Conservation (phyloP, 2,797 vertebrate genomes). For the Sebastes nivosus region DNA sequence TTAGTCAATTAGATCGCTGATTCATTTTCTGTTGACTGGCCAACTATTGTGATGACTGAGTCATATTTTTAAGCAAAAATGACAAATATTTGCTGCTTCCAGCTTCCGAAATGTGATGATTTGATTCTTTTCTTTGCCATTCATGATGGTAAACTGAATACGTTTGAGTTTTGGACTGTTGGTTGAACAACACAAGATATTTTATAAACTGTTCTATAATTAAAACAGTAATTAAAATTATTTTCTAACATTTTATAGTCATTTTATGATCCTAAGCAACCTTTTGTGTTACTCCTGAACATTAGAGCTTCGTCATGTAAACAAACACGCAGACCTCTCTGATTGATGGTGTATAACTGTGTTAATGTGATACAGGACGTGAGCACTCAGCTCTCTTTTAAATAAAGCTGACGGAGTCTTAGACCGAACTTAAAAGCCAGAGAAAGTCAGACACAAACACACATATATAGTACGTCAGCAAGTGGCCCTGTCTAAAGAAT, state of each 20-base stretch:
- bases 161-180: not conserved
- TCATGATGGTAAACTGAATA: not conserved
- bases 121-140: not conserved
- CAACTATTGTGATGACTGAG: not conserved
- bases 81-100: not conserved
- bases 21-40: not conserved
- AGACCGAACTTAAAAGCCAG: not conserved
- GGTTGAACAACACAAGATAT: not conserved
- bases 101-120: not conserved
- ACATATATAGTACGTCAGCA: conserved; percentile 17
- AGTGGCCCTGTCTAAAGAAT: conserved; percentile 31
- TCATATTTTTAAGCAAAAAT: not conserved
- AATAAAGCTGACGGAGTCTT: not conserved
- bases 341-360: not conserved
- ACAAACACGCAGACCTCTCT: not conserved
- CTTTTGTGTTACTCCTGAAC: not conserved
- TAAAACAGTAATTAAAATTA: too few species aligned
- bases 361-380: not conserved
- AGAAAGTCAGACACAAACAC: not conserved
- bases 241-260: too few species aligned
- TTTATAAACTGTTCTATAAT: too few species aligned
- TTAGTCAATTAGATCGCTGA: not conserved
- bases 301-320: not conserved
- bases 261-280: not conserved
- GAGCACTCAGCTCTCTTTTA: not conserved